These are phyloP conservation scores for Drosophila dives DNA, from an alignment of 2,888 invertebrate species.

Conservation along the genomic window DNA sequence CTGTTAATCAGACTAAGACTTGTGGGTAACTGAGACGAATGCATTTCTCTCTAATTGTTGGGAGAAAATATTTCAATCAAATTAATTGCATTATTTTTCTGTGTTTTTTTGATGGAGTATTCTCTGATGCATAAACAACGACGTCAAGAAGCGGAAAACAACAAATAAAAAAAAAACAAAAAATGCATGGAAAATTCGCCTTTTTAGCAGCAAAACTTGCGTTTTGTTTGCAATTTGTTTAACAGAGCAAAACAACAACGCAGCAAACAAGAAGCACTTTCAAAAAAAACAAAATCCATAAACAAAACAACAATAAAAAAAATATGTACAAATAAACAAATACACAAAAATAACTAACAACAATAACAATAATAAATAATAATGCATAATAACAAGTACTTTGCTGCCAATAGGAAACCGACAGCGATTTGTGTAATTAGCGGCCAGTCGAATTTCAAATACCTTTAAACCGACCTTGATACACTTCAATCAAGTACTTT, in stretches of 20 bases:
- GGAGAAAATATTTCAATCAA: conserved; percentile 50
- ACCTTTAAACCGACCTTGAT: conserved; percentile 68
- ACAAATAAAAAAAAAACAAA: neutral
- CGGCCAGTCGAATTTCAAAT: conserved; percentile 62
- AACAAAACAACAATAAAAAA: conserved; percentile 6
- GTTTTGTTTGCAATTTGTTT: conserved; percentile 80
- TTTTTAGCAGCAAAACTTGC: conserved; percentile 79
- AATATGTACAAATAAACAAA: conserved; percentile 9
- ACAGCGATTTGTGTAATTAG: conserved; percentile 70
- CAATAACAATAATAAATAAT: conserved; percentile 35
- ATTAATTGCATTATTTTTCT: conserved; percentile 4
- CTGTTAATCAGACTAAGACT: conserved; percentile 65
- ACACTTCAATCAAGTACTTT: conserved; percentile 77
- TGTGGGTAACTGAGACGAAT: conserved; percentile 28
- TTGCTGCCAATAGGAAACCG: conserved; percentile 45
- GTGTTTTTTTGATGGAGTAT: neutral
- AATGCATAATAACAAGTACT: conserved; percentile 62
- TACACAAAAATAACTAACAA: conserved; percentile 30
- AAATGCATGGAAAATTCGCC: conserved; percentile 66
- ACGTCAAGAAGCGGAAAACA: conserved; percentile 72
- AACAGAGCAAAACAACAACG: conserved; percentile 72
- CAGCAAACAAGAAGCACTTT: conserved; percentile 55
- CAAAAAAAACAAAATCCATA: conserved; percentile 46
- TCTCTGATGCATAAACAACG: conserved; percentile 67
- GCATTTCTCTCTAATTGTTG: conserved; percentile 39